A percentile compares a stretch with the other conserved stretches of the same genome.
Conservation (phyloP, 2,888 invertebrate genomes). For the Athripsodes cinereus region DNA sequence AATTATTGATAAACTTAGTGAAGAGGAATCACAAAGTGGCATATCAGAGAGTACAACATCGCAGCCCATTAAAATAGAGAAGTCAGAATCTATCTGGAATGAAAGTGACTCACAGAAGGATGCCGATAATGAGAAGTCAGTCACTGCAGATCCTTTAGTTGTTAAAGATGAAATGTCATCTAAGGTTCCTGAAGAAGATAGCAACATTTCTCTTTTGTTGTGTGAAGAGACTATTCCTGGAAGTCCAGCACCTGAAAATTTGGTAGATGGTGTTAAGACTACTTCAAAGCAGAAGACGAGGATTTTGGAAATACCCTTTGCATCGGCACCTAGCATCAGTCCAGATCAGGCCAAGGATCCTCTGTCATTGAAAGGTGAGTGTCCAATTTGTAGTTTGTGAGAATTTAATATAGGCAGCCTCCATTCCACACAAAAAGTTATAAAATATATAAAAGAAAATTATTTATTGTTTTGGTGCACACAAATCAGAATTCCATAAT, state of each 20-base stretch:
- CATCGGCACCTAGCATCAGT: slow-evolving; percentile 57
- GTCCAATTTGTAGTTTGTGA: not conserved
- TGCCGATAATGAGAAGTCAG: slow-evolving; percentile 40
- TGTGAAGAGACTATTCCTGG: slow-evolving; percentile 90
- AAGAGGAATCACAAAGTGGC: slow-evolving; percentile 39
- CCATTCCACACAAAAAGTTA: no score
- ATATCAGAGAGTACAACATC: slow-evolving; percentile 29
- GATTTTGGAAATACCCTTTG: slow-evolving; percentile 62
- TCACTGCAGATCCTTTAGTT: not conserved
- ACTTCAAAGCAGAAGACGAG: slow-evolving; percentile 44
- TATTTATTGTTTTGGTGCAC: no score
- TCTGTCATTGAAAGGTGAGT: slow-evolving; percentile 31
- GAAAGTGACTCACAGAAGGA: slow-evolving; percentile 46
- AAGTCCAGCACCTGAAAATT: slow-evolving; percentile 69
- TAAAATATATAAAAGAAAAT: no score
- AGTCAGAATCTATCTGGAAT: slow-evolving; percentile 48
- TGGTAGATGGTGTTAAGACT: slow-evolving; percentile 27
- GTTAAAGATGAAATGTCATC: slow-evolving; percentile 29
- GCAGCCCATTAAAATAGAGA: slow-evolving; percentile 31
- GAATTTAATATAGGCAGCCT: no score
- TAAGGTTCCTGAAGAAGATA: slow-evolving; percentile 46
- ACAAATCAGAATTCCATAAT: no score
- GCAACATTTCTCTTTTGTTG: slow-evolving; percentile 66
- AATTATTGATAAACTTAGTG: slow-evolving; percentile 46
- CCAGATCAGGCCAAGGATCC: slow-evolving; percentile 32